phyloP scores from a whole-genome alignment of 2,113 vertebrate genomes.

The Paratilapia polleni region DNA sequence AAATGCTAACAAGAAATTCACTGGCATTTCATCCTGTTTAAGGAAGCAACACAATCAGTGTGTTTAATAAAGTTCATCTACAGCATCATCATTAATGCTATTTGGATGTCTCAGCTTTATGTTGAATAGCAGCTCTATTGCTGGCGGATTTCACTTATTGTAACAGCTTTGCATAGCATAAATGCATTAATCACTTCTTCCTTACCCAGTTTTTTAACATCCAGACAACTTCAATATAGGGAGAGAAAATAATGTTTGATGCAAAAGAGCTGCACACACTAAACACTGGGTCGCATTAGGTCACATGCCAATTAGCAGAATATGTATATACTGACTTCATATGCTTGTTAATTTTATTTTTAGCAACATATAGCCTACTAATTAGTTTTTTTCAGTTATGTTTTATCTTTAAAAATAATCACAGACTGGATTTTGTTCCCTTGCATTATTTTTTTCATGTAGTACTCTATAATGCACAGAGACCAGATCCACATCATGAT shows the following conservation, averaged over 20 bases:
- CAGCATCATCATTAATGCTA: background rate
- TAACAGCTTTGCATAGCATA: background rate
- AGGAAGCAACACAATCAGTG: background rate
- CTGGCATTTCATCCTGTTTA: background rate
- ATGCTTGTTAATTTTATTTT: slow-evolving; percentile 1
- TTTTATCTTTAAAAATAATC: background rate
- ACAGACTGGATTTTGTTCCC: background rate
- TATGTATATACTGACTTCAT: background rate
- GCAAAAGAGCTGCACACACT: background rate
- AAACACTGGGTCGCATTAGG: background rate
- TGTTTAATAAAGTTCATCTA: background rate
- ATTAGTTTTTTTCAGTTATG: background rate
- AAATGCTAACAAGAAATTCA: background rate
- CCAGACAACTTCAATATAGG: background rate
- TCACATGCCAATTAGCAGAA: slow-evolving; percentile 6
- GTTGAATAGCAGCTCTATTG: background rate
- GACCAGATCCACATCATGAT: too few species aligned
- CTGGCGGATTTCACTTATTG: background rate
- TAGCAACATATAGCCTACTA: background rate
- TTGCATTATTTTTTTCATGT: background rate
- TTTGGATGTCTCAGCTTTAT: background rate
- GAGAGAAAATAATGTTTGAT: background rate
- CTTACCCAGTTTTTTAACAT: background rate
- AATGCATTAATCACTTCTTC: background rate
- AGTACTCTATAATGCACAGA: too few species aligned